Base-by-base conservation (phyloP, 1,140 invertebrate species). In the Philopotamus ludificatus region DNA sequence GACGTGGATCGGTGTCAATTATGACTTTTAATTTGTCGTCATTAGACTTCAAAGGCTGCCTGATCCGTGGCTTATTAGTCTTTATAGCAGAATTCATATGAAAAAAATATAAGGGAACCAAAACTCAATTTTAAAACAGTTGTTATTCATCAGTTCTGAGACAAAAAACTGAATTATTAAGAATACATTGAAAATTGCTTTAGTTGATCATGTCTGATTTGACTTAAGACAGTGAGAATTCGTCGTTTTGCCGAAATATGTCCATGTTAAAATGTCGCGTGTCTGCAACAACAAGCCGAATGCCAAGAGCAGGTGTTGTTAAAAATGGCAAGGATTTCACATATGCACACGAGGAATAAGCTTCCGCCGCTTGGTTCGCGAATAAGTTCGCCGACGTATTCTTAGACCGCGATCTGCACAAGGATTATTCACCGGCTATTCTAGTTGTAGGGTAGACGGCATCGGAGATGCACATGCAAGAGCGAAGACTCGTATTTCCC, bases 391-490 rank as follows among this genome's bases (percentile, higher is more conserved):
- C n/a, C 22, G 7, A 25, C 22, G 34, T 60, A 60, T 60, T 47
- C 39, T 60, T 60, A 60, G 57, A 60, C 16, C 15, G 22, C 39
- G 54, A 57, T 28, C 42, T 49, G 57, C 57, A 45, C 22, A 41
- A 47, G 41, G 16, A 60, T 60, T 60, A 60, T 60, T 60, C 57
- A 60, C 57, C 9, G 42, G 57, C 39, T 60, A 60, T 60, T 60
- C 57, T 60, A 18, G 42, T 21, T 34, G 28, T 34, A 34, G 28
- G 28, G 28, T 7, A 12, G 4, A 34, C 28, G 28, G n/a, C n/a
- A n/a, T n/a, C n/a, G n/a, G n/a, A n/a, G n/a, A n/a, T n/a, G n/a
- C n/a, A n/a, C n/a, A n/a, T n/a, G n/a, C n/a, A n/a, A 34, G 28
- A 34, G 28, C 28, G 28, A 7, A 12, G 4, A 34, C 28, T 7